Evolutionary conservation across 2,797 vertebrate genomes (phyloP).

Genomic region (Australoheros facetus): DNA sequence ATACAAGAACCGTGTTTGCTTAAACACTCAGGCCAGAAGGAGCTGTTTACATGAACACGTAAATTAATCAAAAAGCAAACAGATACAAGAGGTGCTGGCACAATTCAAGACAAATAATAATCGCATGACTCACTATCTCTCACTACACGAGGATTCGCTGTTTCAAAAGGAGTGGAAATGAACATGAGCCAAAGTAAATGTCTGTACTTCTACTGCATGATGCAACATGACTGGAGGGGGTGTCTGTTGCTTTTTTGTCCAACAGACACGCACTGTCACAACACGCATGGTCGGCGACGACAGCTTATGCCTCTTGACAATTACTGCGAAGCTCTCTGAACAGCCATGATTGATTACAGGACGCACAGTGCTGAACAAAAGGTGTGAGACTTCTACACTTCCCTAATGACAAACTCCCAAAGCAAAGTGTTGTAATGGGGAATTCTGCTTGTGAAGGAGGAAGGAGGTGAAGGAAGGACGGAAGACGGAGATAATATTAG

Average conservation of each 20-base stretch:
- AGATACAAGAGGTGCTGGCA: conserved; percentile 32
- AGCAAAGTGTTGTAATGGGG: conserved; percentile 39
- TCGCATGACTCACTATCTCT: conserved; percentile 13
- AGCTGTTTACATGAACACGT: conserved; percentile 44
- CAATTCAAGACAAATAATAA: conserved; percentile 36
- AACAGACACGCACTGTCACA: conserved; percentile 72
- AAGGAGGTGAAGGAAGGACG: conserved; percentile 10
- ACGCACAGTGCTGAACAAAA: conserved; percentile 53
- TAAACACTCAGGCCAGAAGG: conserved; percentile 41
- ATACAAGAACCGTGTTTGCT: conserved; percentile 41
- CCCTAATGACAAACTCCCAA: conserved; percentile 37
- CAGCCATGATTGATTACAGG: conserved; percentile 75
- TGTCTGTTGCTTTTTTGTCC: conserved; percentile 67
- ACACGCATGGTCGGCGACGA: conserved; percentile 64
- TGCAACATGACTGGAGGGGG: conserved; percentile 63
- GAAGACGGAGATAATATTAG: neutral
- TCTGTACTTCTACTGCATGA: conserved; percentile 58
- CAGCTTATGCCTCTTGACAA: conserved; percentile 63
- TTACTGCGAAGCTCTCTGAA: conserved; percentile 46
- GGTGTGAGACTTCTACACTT: conserved; percentile 54
- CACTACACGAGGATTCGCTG: neutral
- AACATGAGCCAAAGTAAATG: conserved; percentile 36
- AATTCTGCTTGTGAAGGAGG: conserved; percentile 14
- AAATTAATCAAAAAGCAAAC: conserved; percentile 51
- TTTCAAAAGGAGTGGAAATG: conserved; percentile 35